Base-by-base conservation (phyloP, 2,888 invertebrate genomes). In the Leptura quadrifasciata region DNA sequence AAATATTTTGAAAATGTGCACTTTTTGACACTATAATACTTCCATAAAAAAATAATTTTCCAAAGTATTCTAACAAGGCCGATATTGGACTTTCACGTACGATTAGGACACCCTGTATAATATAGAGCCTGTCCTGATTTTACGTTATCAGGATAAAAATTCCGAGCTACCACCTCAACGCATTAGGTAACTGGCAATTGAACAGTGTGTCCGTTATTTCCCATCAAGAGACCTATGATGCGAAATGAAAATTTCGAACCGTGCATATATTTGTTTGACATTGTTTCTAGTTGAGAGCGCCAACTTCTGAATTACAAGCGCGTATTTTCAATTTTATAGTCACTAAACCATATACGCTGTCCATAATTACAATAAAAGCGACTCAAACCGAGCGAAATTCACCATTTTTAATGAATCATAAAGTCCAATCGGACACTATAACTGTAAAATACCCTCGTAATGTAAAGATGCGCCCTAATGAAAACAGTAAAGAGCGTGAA, bases 351-450 rank as follows among this genome's bases (percentile, higher is more conserved):
- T 15, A n/a, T 15, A 58, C 4, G 21, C 27, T 27, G 12, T 27
- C 24, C 15, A 21, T 58, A 58, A 58, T 58, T 58, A 58, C 75
- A 24, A 63, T 75, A 75, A 75, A 75, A n/a, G 18, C 57, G 17
- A 17, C 67, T 52, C 24, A 15, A 52, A 27, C 39, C 60, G 58
- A 71, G 24, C 20, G 35, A 15, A 31, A 52, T 10, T 72, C n/a
- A 24, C 52, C 52, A 35, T 63, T 74, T 74, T 68, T 63, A 39
- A 65, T 71, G 68, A 64, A 64, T 76, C 68, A 69, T 74, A 68
- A 78, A 78, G 71, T 52, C 61, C 68, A 47, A 67, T 70, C 65
- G 63, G 60, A 20, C 20, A 17, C 35, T 17, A 58, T 76, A 69
- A 72, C 57, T 72, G 39, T 65, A 67, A 76, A 76, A 75, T 65